These are phyloP conservation scores for Cynodonichthys magdalenae DNA, from an alignment of 2,797 vertebrate genomes.

Conservation along the genomic window DNA sequence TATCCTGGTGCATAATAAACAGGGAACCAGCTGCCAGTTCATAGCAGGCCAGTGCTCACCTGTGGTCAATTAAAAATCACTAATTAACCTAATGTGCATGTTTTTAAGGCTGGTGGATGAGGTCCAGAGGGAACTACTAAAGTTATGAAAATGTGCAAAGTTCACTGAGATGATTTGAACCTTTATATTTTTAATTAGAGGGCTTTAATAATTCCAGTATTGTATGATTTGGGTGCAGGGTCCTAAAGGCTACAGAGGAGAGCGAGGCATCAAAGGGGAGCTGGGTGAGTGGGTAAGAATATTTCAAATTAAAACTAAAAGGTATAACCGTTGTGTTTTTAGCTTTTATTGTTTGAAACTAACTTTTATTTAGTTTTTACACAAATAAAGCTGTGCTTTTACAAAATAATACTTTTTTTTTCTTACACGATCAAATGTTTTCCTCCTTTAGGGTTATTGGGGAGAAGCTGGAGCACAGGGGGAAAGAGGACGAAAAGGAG, in stretches of 20 bases:
- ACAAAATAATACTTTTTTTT: background rate
- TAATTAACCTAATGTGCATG: no score
- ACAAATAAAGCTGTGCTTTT: no score
- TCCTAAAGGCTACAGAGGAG: slow-evolving; percentile 76
- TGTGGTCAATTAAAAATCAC: no score
- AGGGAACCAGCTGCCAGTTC: no score
- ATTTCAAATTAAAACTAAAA: slow-evolving; percentile 17
- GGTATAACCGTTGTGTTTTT: background rate
- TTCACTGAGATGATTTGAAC: no score
- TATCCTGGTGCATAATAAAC: no score
- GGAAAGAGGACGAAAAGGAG: slow-evolving; percentile 71
- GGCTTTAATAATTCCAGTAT: background rate
- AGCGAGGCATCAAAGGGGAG: slow-evolving; percentile 80
- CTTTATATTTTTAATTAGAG: background rate
- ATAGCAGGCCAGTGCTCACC: no score
- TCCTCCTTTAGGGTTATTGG: slow-evolving; percentile 73
- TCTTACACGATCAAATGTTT: no score
- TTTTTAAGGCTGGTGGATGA: no score
- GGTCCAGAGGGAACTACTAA: no score
- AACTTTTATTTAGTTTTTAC: accelerated
- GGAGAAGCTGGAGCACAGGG: slow-evolving; percentile 79
- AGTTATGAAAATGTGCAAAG: no score
- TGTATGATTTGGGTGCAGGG: slow-evolving; percentile 60
- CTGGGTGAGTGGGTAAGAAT: slow-evolving; percentile 85
- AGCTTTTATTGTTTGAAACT: background rate